A percentile compares a stretch with the other conserved stretches of the same genome.
Conservation (phyloP, 92 coral and sea anemone species). For the Pocillopora grandis region DNA sequence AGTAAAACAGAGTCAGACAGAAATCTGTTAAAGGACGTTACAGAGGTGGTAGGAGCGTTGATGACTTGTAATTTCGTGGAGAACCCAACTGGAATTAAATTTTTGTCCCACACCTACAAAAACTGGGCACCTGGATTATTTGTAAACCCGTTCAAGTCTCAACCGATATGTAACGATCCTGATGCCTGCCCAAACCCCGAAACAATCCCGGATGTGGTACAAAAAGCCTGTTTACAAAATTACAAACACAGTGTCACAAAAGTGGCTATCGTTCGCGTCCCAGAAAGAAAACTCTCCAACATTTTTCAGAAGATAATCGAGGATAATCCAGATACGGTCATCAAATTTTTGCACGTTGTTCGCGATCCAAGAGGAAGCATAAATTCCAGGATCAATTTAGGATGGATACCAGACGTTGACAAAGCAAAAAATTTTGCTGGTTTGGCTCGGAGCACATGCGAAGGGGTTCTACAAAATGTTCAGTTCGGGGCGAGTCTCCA, state of each 20-base stretch:
- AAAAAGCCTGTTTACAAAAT: conserved; percentile 23
- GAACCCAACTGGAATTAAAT: conserved; percentile 15
- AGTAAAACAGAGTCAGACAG: not conserved
- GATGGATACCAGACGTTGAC: conserved; percentile 32
- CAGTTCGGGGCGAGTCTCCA: conserved; percentile 40
- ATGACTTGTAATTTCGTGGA: conserved; percentile 34
- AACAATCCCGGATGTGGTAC: conserved; percentile 15
- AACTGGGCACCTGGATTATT: conserved; percentile 43
- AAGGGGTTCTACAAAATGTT: conserved; percentile 45
- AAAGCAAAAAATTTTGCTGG: conserved; percentile 10
- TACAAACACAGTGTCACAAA: conserved; percentile 53
- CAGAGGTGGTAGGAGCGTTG: conserved; percentile 13
- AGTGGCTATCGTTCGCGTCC: conserved; percentile 53
- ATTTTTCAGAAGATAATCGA: conserved; percentile 38
- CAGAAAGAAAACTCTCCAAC: conserved; percentile 46
- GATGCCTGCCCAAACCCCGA: conserved; percentile 19
- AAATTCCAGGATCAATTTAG: conserved; percentile 48
- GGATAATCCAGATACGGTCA: conserved; percentile 46
- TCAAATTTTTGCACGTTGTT: conserved; percentile 53
- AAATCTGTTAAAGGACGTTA: conserved; percentile 11
- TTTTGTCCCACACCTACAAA: conserved; percentile 7
- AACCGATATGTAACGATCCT: conserved; percentile 44
- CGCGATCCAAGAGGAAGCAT: conserved; percentile 60
- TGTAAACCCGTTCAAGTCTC: conserved; percentile 32
- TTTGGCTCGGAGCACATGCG: conserved; percentile 32